Conservation (phyloP, 2,797 vertebrate species). For the Crenuchus spilurus region DNA sequence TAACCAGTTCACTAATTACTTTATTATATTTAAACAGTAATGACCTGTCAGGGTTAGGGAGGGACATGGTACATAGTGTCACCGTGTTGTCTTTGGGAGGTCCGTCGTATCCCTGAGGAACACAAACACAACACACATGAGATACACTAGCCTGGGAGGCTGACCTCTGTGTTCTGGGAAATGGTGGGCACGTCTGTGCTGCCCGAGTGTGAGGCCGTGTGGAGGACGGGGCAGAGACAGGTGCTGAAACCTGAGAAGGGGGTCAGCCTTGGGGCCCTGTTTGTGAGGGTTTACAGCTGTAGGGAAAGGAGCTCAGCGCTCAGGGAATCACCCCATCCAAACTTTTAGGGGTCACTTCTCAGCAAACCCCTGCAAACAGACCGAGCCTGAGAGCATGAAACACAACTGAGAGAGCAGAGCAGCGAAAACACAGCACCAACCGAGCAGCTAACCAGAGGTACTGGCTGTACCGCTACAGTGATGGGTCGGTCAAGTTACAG, state of each 20-base stretch:
- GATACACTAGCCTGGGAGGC: constrained; percentile 5
- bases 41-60: no score
- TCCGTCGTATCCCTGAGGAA: constrained; percentile 25
- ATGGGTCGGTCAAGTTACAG: no score
- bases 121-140: constrained; percentile 20
- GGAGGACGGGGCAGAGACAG: constrained; percentile 59
- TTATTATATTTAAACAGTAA: no score
- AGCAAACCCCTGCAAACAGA: constrained; percentile 3
- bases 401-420: no score
- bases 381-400: no score
- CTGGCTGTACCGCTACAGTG: no score
- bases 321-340: constrained; percentile 55
- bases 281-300: constrained; percentile 22
- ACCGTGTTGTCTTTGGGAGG: background rate
- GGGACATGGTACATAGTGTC: no score
- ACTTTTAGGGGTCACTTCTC: constrained; percentile 26
- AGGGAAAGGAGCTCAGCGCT: constrained; percentile 14
- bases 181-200: constrained; percentile 6
- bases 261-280: background rate
- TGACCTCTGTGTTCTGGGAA: constrained; percentile 45
- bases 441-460: no score
- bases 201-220: constrained; percentile 29
- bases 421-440: no score
- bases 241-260: constrained; percentile 68
- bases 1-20: no score